Evolutionary conservation across 2,888 invertebrate genomes (phyloP).

Genomic region (Corbicula japonica): DNA sequence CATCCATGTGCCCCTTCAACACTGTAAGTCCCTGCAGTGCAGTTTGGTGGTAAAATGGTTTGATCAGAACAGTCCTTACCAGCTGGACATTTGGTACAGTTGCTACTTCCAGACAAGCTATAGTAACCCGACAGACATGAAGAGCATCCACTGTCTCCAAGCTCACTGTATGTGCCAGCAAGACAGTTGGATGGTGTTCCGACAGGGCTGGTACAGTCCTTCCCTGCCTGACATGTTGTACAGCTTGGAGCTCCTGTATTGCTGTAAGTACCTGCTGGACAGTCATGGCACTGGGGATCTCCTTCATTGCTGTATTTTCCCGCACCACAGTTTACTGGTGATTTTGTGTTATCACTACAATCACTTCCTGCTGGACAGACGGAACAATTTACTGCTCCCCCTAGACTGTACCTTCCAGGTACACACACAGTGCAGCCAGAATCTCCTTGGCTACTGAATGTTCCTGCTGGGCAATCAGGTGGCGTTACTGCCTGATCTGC

Average conservation of each 20-base stretch:
- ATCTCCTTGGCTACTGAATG: constrained; percentile 62
- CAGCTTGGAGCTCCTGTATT: constrained; percentile 56
- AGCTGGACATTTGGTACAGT: constrained; percentile 75
- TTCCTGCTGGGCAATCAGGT: constrained; percentile 62
- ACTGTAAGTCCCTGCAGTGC: constrained; percentile 70
- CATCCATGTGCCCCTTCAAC: constrained; percentile 57
- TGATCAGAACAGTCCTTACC: constrained; percentile 70
- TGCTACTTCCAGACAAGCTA: constrained; percentile 52
- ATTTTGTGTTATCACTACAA: constrained; percentile 51
- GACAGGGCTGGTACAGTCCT: constrained; percentile 38
- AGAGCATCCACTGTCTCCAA: constrained; percentile 60
- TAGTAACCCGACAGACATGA: constrained; percentile 67
- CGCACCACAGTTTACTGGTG: constrained; percentile 50
- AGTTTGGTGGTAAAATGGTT: constrained; percentile 51
- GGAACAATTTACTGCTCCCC: not conserved
- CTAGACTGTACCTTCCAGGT: constrained; percentile 63
- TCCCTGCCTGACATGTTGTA: constrained; percentile 47
- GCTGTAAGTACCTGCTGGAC: constrained; percentile 76
- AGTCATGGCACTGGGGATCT: constrained; percentile 50
- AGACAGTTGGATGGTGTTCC: constrained; percentile 48
- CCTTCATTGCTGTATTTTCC: constrained; percentile 67
- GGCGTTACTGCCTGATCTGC: constrained; percentile 45
- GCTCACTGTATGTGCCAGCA: constrained; percentile 68
- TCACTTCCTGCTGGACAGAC: constrained; percentile 70
- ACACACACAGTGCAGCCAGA: constrained; percentile 56